Conservation (phyloP, 2,888 invertebrate genomes). For the Watsonalla cultraria region DNA sequence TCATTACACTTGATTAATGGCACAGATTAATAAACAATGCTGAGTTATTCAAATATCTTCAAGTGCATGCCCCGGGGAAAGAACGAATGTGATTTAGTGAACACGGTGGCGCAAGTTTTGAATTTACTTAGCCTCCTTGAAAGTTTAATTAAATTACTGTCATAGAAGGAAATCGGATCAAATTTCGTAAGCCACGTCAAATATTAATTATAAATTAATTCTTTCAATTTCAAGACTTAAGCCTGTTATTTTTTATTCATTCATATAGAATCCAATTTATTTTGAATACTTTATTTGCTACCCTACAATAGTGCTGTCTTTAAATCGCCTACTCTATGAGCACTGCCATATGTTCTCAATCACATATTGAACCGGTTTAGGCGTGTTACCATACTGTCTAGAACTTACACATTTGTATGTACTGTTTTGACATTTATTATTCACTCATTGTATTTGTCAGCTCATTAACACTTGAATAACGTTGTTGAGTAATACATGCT, state of each 20-base stretch:
- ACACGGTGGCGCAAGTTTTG: constrained; percentile 7
- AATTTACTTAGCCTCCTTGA: constrained; percentile 17
- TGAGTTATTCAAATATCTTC: constrained; percentile 20
- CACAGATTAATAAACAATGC: constrained; percentile 30
- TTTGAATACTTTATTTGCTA: no score
- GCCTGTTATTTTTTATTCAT: no score
- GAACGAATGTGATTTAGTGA: constrained; percentile 18
- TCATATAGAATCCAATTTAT: no score
- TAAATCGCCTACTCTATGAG: neutral
- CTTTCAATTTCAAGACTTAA: no score
- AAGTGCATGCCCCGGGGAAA: constrained; percentile 28
- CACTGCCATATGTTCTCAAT: constrained; percentile 3
- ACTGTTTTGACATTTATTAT: constrained; percentile 29
- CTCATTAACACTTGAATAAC: constrained; percentile 39
- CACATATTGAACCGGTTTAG: constrained; percentile 14
- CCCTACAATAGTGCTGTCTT: neutral
- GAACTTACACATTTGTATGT: constrained; percentile 14
- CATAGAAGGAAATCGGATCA: neutral
- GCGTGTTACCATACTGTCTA: constrained; percentile 22
- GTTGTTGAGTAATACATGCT: constrained; percentile 17
- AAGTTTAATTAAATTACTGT: constrained; percentile 6
- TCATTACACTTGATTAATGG: constrained; percentile 46
- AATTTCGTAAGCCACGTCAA: neutral
- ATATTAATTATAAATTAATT: neutral
- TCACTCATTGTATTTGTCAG: constrained; percentile 26